Conservation (phyloP, 2,113 vertebrate genomes). For the Corythoichthys haematopterus region DNA sequence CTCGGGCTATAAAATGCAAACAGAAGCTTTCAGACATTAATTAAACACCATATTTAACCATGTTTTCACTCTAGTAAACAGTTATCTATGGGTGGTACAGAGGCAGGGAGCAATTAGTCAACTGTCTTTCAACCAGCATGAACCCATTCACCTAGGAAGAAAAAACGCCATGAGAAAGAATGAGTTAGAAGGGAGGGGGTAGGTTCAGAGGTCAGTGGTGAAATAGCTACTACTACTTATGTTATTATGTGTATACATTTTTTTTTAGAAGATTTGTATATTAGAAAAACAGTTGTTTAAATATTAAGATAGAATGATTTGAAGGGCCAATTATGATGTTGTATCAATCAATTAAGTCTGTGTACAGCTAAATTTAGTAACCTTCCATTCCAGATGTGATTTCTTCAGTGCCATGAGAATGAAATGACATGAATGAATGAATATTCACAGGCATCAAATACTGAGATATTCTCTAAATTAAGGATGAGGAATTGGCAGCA, state of each 20-base stretch:
- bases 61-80: neutral
- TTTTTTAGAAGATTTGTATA: neutral
- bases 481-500: no score
- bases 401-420: no score
- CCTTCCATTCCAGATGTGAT: no score
- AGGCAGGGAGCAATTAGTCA: neutral
- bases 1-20: neutral
- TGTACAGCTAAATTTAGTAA: no score
- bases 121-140: conserved; percentile 38
- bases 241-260: conserved; percentile 10
- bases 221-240: conserved; percentile 47
- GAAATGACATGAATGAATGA: no score
- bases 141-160: conserved; percentile 57
- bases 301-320: no score
- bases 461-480: no score
- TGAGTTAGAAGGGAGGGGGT: neutral
- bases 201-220: conserved; percentile 36
- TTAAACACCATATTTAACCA: neutral
- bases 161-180: conserved; percentile 17
- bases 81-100: neutral
- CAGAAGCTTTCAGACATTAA: neutral
- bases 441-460: no score
- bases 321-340: no score
- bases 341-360: no score
- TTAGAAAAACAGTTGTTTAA: no score